These are phyloP conservation scores for Hypercompe scribonia DNA, from an alignment of 2,888 invertebrate genomes.

Conservation along the genomic window DNA sequence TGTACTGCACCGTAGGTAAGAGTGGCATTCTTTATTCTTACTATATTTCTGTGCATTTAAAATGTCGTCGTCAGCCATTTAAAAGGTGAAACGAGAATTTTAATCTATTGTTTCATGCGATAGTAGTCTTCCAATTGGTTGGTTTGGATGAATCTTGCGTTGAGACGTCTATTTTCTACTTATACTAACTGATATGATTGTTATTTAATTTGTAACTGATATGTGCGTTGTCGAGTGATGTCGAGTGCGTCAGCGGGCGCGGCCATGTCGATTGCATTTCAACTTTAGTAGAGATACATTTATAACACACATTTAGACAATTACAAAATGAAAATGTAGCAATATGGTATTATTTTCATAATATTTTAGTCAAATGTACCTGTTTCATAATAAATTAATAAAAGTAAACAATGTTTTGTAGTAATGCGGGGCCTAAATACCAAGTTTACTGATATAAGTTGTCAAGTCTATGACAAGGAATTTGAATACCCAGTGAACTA, in stretches of 20 bases:
- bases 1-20: slow-evolving; percentile 72
- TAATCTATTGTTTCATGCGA: slow-evolving; percentile 58
- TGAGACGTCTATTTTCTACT: slow-evolving; percentile 63
- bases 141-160: slow-evolving; percentile 64
- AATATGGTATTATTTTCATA: slow-evolving; percentile 69
- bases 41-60: slow-evolving; percentile 57
- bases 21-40: slow-evolving; percentile 56
- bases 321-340: slow-evolving; percentile 52
- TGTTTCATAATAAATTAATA: slow-evolving; percentile 69
- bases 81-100: slow-evolving; percentile 49
- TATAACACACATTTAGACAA: slow-evolving; percentile 55
- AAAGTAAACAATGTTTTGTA: slow-evolving; percentile 61
- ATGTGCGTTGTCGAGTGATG: slow-evolving; percentile 22
- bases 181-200: slow-evolving; percentile 48
- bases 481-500: slow-evolving; percentile 55
- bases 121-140: slow-evolving; percentile 80
- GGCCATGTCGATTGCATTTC: slow-evolving; percentile 57
- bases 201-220: slow-evolving; percentile 51
- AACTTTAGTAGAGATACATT: slow-evolving; percentile 56
- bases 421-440: slow-evolving; percentile 70
- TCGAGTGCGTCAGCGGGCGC: slow-evolving; percentile 23
- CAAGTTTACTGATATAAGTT: slow-evolving; percentile 52
- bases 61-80: slow-evolving; percentile 49
- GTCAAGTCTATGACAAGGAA: slow-evolving; percentile 45
- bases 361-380: slow-evolving; percentile 77